phyloP scores from a whole-genome alignment of 2,797 vertebrate species.

The Neosilurus mollespiculum region DNA sequence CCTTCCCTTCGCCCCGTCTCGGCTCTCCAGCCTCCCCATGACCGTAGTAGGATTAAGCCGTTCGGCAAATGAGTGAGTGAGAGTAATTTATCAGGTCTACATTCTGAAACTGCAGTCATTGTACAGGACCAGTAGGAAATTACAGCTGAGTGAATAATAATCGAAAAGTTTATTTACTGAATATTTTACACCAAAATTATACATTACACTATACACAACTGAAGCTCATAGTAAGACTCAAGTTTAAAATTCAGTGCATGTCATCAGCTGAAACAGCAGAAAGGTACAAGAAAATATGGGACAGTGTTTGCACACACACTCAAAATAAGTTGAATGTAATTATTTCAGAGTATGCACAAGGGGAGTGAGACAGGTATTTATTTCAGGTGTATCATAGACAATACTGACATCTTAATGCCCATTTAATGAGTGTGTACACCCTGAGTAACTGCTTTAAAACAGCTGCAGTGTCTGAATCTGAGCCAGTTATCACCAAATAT shows the following conservation, averaged over 20 bases:
- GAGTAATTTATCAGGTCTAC: too few relatives aligned
- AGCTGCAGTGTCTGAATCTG: background rate
- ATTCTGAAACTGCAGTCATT: background rate
- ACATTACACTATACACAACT: conserved; percentile 42
- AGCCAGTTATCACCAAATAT: conserved; percentile 9
- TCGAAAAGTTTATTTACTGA: conserved; percentile 57
- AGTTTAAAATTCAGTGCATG: conserved; percentile 43
- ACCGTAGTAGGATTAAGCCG: too few relatives aligned
- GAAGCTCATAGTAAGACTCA: conserved; percentile 52
- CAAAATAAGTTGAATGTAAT: background rate
- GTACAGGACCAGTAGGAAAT: background rate
- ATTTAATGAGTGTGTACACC: conserved; percentile 28
- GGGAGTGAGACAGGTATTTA: conserved; percentile 5
- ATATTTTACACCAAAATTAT: conserved; percentile 38
- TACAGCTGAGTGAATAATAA: conserved; percentile 48
- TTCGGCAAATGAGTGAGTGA: too few relatives aligned
- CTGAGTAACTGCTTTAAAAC: conserved; percentile 30
- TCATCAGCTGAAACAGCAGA: conserved; percentile 42
- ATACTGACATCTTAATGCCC: conserved; percentile 24
- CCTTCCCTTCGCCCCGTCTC: too few relatives aligned
- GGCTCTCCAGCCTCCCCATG: too few relatives aligned
- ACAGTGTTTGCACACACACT: background rate
- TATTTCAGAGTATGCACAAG: conserved; percentile 14
- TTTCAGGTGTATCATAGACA: conserved; percentile 17
- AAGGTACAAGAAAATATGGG: background rate